Base-by-base conservation (phyloP, 1,140 invertebrate genomes). In the Agrilus planipennis region DNA sequence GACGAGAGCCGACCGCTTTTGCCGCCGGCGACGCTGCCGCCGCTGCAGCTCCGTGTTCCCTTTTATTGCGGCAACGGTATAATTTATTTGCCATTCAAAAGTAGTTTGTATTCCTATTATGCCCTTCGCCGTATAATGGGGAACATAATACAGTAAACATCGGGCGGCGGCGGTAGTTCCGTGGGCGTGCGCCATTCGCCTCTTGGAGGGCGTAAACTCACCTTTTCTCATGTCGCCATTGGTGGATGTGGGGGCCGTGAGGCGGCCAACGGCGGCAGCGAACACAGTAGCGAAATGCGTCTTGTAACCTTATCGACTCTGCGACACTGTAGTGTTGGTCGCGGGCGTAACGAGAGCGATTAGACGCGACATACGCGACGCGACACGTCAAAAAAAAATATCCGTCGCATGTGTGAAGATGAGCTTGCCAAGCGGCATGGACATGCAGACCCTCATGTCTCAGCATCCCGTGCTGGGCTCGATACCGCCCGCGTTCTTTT, bases 381-480 rank as follows among this genome's bases (percentile, higher is more conserved):
- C n/a, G n/a, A n/a, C n/a, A n/a, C n/a, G n/a, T n/a, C n/a, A n/a
- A n/a, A n/a, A n/a, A n/a, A 37, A 34, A 41, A 34, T 45, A 29
- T 39, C 39, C 39, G 18, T 41, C 45, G 39, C 42, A 45, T 31
- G 4, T 17, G 53, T 61, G 53, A 67, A 60, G 45, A 85, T 86
- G 83, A 84, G 80, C 57, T 63, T 84, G 38, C 77, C 79, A 47
- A 79, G 75, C 59, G 81, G 83, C 47, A 79, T 85, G 43, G 83
- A 86, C 60, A 81, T 86, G 61, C 79, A 79, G 29, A 76, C 84
- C 53, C 62, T 86, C 51, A 82, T 87, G 68, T 75, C 77, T 15
- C 83, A 86, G 62, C 84, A 87, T 65, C 81, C 84, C n/a, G 83
- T 87, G 35, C 58, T 89, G 53, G 79, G 79, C 20, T 76, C 77